Evolutionary conservation across 1,140 invertebrate genomes (phyloP), one percentile per base, ranked within the genome.

Genomic region (Monochamus saltuarius): DNA sequence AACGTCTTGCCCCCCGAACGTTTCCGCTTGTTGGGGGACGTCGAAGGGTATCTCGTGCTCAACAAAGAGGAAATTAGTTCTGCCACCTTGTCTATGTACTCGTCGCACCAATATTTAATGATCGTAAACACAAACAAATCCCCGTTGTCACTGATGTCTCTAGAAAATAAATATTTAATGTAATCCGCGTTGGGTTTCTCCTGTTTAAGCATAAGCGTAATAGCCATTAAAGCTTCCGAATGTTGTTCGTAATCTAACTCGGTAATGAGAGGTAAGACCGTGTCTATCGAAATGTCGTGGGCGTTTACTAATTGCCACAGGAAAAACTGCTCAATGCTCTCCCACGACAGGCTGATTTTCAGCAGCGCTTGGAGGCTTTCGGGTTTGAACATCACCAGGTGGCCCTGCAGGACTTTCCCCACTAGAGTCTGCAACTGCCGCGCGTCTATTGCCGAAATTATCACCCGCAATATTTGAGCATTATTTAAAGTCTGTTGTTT

Each of bases 321-420:
- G 74, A 94, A 97, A 73, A 93, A 91, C 73, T 99, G 96, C 76
- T 98, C 96, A 68, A 96, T 94, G 1, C 94, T 97, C 76, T 98
- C 95, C 94, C 95, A 99, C 54, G 86, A 84, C 51, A 98, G 80
- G 73, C 91, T 97, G 9, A 89, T 88, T 65, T 88, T 91, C 71
- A 91, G 72, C 73, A 92, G 81, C 35, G 82, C 79, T 35, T 85
- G 83, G 29, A 92, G 81, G 17, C 85, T 86, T 66, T 92, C 89
- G 39, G 83, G 85, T 71, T 90, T 89, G 45, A 92, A 85, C 85
- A 93, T 89, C 65, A 86, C 84, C 29, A 93, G 77, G 70, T 91
- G 89, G 43, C 93, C 93, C 78, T 96, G 94, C 65, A 97, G 81
- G 65, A 97, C 90, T 69, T 90, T 86, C 79, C 92, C 95, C 45